phyloP scores from a whole-genome alignment of 2,888 invertebrate species.

The Sphaerolaimus hirsutus region DNA sequence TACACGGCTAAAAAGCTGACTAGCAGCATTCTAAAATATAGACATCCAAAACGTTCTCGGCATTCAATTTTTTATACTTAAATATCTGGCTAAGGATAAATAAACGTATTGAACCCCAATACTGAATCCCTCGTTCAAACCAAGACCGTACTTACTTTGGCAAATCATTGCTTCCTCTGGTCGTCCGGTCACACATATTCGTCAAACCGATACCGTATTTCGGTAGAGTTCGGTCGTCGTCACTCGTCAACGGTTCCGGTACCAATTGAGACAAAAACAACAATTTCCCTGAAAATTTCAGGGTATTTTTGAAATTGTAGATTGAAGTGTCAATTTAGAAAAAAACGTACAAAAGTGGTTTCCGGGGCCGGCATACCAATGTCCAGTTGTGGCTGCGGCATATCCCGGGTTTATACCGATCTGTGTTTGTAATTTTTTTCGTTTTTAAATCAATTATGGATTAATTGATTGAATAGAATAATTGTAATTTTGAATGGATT shows the following conservation, averaged over 20 bases:
- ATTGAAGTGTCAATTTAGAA: neutral
- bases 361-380: conserved; percentile 92
- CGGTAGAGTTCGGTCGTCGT: conserved; percentile 73
- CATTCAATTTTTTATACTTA: no score
- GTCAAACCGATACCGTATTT: conserved; percentile 90
- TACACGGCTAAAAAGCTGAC: no score
- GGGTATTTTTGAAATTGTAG: neutral
- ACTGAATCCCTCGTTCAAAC: no score
- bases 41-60: no score
- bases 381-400: conserved; percentile 87
- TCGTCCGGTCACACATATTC: conserved; percentile 82
- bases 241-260: conserved; percentile 76
- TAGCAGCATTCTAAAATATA: no score
- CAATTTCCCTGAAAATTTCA: conserved; percentile 49
- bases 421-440: conserved; percentile 33
- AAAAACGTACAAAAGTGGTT: conserved; percentile 71
- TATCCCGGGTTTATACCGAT: conserved; percentile 92
- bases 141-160: conserved; percentile 34
- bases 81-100: no score
- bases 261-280: conserved; percentile 75
- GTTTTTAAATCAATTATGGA: no score
- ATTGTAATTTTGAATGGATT: no score
- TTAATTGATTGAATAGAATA: no score
- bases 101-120: no score
- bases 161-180: conserved; percentile 80